A percentile compares a stretch with the other conserved stretches of the same genome.
Evolutionary conservation across 2,888 invertebrate species (phyloP).

Genomic region (Ptychoptera albimana): DNA sequence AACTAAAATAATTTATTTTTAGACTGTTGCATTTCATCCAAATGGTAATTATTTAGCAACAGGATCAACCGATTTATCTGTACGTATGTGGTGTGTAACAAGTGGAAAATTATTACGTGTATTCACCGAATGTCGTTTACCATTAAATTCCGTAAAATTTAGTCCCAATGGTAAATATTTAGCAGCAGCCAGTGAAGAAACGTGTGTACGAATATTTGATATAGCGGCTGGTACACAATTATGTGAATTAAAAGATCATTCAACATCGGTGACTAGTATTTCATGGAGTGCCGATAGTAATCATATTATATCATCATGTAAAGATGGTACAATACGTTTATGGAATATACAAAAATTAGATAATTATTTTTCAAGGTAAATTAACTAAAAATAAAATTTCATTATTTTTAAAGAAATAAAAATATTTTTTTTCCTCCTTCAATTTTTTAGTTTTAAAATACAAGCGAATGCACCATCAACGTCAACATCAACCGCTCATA

Average conservation of each 20-base stretch:
- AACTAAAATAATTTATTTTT: conserved; percentile 3
- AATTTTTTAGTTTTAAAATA: background rate
- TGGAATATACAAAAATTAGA: conserved; percentile 38
- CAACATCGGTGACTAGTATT: conserved; percentile 36
- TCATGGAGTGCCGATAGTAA: conserved; percentile 41
- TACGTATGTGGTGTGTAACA: conserved; percentile 74
- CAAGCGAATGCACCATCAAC: background rate
- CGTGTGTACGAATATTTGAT: conserved; percentile 48
- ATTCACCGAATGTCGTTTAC: conserved; percentile 59
- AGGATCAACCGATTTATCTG: conserved; percentile 78
- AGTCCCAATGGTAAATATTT: conserved; percentile 71
- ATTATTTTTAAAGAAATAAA: background rate
- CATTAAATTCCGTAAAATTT: conserved; percentile 62
- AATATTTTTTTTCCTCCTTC: background rate
- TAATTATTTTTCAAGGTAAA: conserved; percentile 6
- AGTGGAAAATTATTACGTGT: conserved; percentile 70
- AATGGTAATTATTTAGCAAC: conserved; percentile 81
- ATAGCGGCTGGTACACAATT: conserved; percentile 40
- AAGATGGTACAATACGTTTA: conserved; percentile 46
- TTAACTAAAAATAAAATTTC: background rate
- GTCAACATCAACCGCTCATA: background rate
- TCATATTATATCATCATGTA: conserved; percentile 48
- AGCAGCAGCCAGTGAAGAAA: conserved; percentile 63
- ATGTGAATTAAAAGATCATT: conserved; percentile 41
- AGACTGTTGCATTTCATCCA: conserved; percentile 65